Conservation (phyloP, 2,113 vertebrate genomes). For the Lipophrys pholis region DNA sequence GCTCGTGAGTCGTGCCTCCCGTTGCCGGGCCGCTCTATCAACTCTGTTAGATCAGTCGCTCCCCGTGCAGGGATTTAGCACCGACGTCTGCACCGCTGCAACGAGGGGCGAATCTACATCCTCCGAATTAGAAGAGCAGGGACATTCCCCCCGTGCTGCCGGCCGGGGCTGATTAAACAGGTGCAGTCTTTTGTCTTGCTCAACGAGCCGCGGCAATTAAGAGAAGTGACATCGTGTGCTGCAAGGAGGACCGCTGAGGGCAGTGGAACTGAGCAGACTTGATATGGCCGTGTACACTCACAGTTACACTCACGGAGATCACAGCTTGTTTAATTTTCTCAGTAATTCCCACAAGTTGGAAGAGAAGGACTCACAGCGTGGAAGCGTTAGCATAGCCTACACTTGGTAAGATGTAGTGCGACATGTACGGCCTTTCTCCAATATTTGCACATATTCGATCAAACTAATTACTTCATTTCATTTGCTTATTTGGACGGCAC, state of each 20-base stretch:
- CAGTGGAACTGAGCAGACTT: background rate
- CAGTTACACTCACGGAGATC: background rate
- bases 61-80: constrained; percentile 15
- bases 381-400: no score
- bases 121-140: constrained; percentile 3
- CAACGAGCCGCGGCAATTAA: constrained; percentile 3
- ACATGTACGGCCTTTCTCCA: background rate
- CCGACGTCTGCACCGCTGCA: background rate
- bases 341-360: no score
- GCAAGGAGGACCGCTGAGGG: background rate
- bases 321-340: no score
- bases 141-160: constrained; percentile 4
- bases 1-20: constrained; percentile 8
- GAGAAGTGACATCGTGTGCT: background rate
- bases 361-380: no score
- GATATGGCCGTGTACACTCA: background rate
- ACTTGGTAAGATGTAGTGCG: no score
- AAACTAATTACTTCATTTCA: no score
- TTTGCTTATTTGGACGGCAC: no score
- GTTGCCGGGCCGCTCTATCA: background rate
- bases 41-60: constrained; percentile 16
- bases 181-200: background rate
- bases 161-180: constrained; percentile 2
- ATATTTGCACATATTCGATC: background rate
- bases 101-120: constrained; percentile 14